These are phyloP conservation scores for Spilarctia lutea DNA, from an alignment of 2,888 invertebrate species.

Conservation along the genomic window DNA sequence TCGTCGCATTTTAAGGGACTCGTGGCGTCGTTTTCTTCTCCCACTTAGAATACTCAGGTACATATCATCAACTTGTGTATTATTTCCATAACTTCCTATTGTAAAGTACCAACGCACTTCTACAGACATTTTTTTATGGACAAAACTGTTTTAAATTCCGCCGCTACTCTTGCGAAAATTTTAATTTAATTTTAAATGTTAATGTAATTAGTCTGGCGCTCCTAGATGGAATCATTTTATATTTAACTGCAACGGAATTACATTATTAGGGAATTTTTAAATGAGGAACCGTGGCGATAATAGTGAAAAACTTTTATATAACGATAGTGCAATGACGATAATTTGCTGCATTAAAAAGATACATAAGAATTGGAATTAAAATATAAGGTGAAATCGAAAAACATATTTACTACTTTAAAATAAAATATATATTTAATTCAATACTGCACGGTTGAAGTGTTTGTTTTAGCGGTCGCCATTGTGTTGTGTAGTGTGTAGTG, in stretches of 20 bases:
- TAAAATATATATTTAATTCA: too few species aligned
- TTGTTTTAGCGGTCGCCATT: too few species aligned
- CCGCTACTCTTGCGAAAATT: slow-evolving; percentile 20
- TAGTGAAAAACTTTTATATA: neutral
- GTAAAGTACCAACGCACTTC: neutral
- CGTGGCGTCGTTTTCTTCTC: too few species aligned
- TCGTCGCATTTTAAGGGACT: too few species aligned
- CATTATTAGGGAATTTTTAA: neutral
- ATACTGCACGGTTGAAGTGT: too few species aligned
- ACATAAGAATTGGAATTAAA: neutral
- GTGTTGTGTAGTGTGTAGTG: too few species aligned
- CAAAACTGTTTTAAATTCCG: neutral
- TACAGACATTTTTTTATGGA: neutral
- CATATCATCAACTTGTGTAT: too few species aligned
- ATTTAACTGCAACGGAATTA: neutral
- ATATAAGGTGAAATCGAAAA: too few species aligned
- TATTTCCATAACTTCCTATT: neutral
- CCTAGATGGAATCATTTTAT: slow-evolving; percentile 26
- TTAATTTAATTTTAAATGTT: slow-evolving; percentile 52
- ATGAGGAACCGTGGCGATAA: neutral
- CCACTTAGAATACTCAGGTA: too few species aligned
- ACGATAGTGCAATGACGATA: neutral
- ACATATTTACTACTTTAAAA: too few species aligned
- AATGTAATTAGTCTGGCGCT: slow-evolving; percentile 50
- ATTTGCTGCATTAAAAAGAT: neutral